Conservation (phyloP, 2,797 vertebrate species). For the Mus caroli region DNA sequence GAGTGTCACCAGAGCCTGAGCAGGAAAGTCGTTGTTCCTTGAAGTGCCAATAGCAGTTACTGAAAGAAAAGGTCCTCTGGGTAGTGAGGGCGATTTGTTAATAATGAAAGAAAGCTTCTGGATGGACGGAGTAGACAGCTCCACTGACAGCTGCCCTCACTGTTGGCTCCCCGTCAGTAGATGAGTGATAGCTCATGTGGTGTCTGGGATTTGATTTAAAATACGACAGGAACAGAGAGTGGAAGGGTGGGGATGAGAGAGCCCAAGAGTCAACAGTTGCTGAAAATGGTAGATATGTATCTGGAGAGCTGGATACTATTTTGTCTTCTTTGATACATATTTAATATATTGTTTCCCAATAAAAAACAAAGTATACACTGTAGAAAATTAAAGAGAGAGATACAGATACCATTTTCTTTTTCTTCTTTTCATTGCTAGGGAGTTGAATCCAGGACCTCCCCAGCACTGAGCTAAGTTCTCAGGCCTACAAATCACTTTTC, state of each 20-base stretch:
- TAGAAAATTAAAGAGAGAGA: not conserved
- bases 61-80: not conserved
- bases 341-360: not conserved
- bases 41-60: not conserved
- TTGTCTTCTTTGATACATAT: not conserved
- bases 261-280: not conserved
- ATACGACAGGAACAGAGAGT: not conserved
- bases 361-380: not conserved
- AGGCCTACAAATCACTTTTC: not conserved
- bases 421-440: not conserved
- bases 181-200: constrained; percentile 1
- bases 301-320: not conserved
- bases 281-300: not conserved
- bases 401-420: not conserved
- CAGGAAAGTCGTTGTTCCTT: not conserved
- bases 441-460: not conserved
- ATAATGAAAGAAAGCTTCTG: not conserved
- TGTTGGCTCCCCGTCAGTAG: not conserved
- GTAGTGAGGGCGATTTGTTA: not conserved
- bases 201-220: constrained; percentile 2
- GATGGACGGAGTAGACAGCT: not conserved
- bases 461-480: not conserved
- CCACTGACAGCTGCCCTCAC: not conserved
- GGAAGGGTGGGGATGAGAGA: not conserved
- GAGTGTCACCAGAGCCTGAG: not conserved